A percentile compares a stretch with the other conserved stretches of the same genome.
Conservation (phyloP, 2,888 invertebrate genomes). For the Scaptomyza parva region DNA sequence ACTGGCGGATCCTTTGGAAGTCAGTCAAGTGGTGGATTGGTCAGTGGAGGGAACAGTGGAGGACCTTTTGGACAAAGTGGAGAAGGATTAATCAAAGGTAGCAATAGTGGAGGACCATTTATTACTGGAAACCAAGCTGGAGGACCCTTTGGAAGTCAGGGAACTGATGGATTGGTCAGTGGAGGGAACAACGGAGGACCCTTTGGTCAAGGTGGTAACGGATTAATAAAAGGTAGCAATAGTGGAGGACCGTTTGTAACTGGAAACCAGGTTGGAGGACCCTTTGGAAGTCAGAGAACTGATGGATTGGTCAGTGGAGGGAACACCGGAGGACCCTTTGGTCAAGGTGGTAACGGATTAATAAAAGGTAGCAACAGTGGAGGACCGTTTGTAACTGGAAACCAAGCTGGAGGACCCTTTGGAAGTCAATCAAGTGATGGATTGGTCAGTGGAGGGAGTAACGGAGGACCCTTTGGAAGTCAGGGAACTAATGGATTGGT, state of each 20-base stretch:
- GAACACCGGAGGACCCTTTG: constrained; percentile 3
- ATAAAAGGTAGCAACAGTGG: constrained; percentile 8
- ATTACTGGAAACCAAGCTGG: background rate
- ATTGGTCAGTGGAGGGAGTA: background rate
- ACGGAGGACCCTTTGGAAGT: background rate
- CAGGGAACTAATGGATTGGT: too few species aligned
- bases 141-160: background rate
- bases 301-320: background rate
- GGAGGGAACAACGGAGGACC: too few species aligned
- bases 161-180: too few species aligned
- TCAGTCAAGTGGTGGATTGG: background rate
- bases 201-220: background rate
- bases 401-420: background rate
- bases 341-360: background rate
- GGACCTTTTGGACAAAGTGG: background rate
- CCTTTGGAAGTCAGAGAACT: background rate
- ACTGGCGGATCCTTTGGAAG: background rate
- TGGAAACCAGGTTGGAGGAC: constrained; percentile 6
- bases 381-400: constrained; percentile 2
- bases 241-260: constrained; percentile 3
- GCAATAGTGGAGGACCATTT: constrained; percentile 1
- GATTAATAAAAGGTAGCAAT: constrained; percentile 5
- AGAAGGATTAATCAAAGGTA: background rate
- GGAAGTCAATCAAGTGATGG: background rate
- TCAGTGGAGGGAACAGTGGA: background rate